Base-by-base conservation (phyloP, 2,888 invertebrate species). In the Eurytoma adleriae region DNA sequence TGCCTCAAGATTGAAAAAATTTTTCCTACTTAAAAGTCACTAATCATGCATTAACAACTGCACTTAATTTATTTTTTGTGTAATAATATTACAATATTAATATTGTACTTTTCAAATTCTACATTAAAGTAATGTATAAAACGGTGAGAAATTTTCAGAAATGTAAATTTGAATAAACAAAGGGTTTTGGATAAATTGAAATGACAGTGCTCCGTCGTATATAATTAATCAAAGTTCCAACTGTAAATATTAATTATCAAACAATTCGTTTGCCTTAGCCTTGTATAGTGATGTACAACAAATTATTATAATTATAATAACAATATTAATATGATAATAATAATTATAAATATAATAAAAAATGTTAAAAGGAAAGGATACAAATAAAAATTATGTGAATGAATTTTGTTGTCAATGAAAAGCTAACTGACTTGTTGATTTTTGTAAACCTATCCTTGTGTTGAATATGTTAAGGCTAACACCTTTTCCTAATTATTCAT, bases 171-270 rank as follows among this genome's bases (percentile, higher is more conserved):
- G 16, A 54, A 54, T 16, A 56, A 67, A 78, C 24, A 64, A 68
- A 50, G 24, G 57, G 50, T 80, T 71, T 56, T 20, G 57, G 48
- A 61, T 62, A 64, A 62, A 72, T 61, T 50, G 18, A 72, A 76
- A 73, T 57, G 64, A 73, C 73, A 77, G 64, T 73, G 75, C 64
- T 78, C 78, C 70, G 77, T 80, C 64, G 59, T 30, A 73, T 79
- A 62, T 82, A 77, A 82, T 70, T 69, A 79, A 76, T 48, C 70
- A 27, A 81, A 80, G 75, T 82, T 82, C 72, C 71, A 78, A 68
- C n/a, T 82, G 80, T 80, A 82, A 80, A 82, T 82, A 82, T 27
- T 71, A 71, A 74, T 66, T 82, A 80, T 78, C 30, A 48, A 82
- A 80, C 54, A 54, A 80, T 82, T 80, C 62, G 76, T 80, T 82